These are phyloP conservation scores for Vireo griseus DNA, from an alignment of 2,797 vertebrate genomes.

Conservation along the genomic window DNA sequence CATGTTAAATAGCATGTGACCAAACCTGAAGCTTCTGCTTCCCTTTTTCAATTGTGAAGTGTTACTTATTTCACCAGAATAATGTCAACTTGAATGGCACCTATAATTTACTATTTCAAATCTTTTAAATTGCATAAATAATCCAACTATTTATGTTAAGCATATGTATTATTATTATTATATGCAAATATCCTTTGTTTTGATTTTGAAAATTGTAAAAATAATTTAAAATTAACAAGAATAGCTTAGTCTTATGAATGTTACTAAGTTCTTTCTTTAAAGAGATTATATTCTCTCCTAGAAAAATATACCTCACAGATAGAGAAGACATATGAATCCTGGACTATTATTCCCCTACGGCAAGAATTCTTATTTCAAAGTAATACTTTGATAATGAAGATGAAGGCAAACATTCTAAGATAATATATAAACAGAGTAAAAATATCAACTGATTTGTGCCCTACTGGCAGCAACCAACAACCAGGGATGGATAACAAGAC, in stretches of 20 bases:
- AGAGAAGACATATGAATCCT: not conserved
- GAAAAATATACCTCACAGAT: not conserved
- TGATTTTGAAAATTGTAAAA: not conserved
- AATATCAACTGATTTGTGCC: not conserved
- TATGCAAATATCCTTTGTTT: not conserved
- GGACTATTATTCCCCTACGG: not conserved
- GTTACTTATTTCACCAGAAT: not conserved
- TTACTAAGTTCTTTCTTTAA: not conserved
- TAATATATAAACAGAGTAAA: not conserved
- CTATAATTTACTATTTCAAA: not conserved
- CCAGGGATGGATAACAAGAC: not conserved
- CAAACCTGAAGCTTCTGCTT: not conserved
- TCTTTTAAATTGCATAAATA: not conserved
- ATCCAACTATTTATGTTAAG: not conserved
- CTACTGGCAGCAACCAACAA: not conserved
- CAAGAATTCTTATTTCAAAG: not conserved
- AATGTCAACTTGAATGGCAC: not conserved
- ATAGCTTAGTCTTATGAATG: not conserved
- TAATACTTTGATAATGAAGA: not conserved
- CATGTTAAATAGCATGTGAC: not conserved
- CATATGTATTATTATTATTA: not conserved
- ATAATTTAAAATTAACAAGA: not conserved
- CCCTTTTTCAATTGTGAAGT: not conserved
- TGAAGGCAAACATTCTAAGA: not conserved
- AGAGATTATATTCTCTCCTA: not conserved